Evolutionary conservation across 2,888 invertebrate genomes (phyloP), one percentile per base, ranked within the genome.

Genomic region (Sarcophaga rosellei): DNA sequence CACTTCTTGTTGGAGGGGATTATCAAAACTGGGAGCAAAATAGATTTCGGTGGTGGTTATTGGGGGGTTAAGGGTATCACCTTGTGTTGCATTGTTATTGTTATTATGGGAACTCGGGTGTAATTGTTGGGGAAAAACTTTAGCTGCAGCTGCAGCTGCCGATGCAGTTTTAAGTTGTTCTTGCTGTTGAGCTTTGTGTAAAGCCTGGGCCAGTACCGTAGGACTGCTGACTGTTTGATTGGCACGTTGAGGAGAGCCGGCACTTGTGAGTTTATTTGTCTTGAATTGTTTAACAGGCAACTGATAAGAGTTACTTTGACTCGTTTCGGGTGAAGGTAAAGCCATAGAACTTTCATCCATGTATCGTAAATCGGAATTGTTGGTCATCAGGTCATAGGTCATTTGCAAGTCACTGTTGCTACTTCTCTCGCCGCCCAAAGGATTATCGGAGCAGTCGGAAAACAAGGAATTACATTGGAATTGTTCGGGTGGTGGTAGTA

Each of bases 311-410:
- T 87, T 89, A 78, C 90, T 90, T 0, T 89, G 96, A 66, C 81
- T 81, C 17, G 15, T 44, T 12, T 75, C 81, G 20, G 97, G 97
- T 87, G 97, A 96, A 81, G 96, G 95, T 83, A 97, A 94, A 88
- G 96, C 96, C 65, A 97, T 95, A 45, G 97, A 97, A 92, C 97
- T 97, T 92, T 98, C 98, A 92, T 98, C 98, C 98, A 98, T 98
- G 92, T 95, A 98, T 69, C 97, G 95, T 77, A 98, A 94, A 93
- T 98, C 98, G n/a, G 97, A 96, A 85, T 96, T 96, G 91, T 97
- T 97, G 93, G 97, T 94, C 84, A 98, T 94, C 85, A 97, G 94
- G 91, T 97, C 97, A 90, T 96, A 97, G 59, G 96, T 95, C 73
- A 94, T 94, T 79, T 94, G 94, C 84, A 95, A 94, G 76, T 95